Evolutionary conservation across 2,888 invertebrate genomes (phyloP), one percentile per base, ranked within the genome.

Genomic region (Endomychus coccineus): DNA sequence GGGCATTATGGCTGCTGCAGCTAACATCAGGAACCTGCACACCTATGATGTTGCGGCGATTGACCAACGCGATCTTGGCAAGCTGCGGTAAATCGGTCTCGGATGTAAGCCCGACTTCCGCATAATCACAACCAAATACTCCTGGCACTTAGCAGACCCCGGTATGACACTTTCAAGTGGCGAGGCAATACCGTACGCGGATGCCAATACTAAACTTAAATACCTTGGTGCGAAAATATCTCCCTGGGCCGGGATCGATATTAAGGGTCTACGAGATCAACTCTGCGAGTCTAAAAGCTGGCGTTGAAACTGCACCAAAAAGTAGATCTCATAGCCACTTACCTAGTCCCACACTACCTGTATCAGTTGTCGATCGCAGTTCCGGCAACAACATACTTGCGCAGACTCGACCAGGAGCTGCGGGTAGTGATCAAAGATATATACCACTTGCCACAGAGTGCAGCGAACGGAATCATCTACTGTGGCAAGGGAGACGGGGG

Each of bases 341-440:
- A 61, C 49, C 50, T 67, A 19, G 44, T 67, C 10, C 65, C 64
- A 10, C 51, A 58, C 25, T 58, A 56, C 40, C 42, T 56, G 25
- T 64, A 66, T 40, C 39, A 46, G 4, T 28, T 67, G 9, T 58
- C 57, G 27, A 29, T 64, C 2, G 61, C 55, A 2, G 48, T 48
- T 2, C 39, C 44, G 32, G n/a, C 50, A 41, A 1, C 33, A 21
- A 45, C 42, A 0, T 16, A 40, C n/a, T 3, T 55, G 1, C 25
- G 48, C 25, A 10, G 37, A 14, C 21, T 56, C 14, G 54, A 55
- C 48, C 49, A 48, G 34, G 52, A 51, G 46, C 45, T 57, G 34
- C 40, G 53, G 39, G 49, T 45, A 44, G 46, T 42, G 35, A 40
- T 55, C 1, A 44, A 34, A 25, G 30, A 48, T 1, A 54, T 29